Percentiles rank a stretch among this genome's conserved stretches.
Evolutionary conservation across 2,113 vertebrate genomes (phyloP).

Genomic region (Centropus bengalensis): DNA sequence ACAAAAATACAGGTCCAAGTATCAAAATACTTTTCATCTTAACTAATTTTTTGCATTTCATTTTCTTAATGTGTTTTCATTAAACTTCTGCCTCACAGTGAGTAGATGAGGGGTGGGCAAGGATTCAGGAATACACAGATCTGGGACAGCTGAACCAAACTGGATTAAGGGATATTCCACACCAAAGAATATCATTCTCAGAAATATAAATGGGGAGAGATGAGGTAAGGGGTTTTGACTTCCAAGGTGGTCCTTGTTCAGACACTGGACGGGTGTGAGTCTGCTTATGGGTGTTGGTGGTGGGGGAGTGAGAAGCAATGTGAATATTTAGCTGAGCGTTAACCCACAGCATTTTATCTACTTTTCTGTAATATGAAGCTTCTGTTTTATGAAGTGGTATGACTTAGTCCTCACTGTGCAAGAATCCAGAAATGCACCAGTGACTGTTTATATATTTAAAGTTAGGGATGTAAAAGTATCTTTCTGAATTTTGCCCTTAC

Average conservation of each 20-base stretch:
- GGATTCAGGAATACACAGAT: not conserved
- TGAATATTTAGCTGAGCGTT: not conserved
- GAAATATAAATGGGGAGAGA: not conserved
- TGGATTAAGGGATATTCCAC: not conserved
- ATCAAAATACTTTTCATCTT: not conserved
- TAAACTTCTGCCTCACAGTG: not conserved
- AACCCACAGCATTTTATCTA: not conserved
- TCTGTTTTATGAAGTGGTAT: not conserved
- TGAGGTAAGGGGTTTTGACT: not conserved
- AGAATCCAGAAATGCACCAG: not conserved
- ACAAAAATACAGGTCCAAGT: not conserved
- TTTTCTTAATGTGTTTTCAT: not conserved
- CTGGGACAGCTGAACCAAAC: not conserved
- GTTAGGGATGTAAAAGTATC: not conserved
- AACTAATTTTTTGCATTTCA: not conserved
- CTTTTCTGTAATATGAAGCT: not conserved
- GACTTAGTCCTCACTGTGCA: not conserved
- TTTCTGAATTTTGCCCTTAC: not conserved
- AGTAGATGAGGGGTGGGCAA: not conserved
- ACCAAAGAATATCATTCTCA: not conserved
- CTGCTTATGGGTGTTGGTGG: not conserved
- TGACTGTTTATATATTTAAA: not conserved
- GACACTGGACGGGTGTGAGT: not conserved
- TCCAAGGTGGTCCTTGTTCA: not conserved
- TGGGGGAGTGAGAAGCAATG: not conserved